Evolutionary conservation across 2,888 invertebrate species (phyloP).

Genomic region (Flexamia atlantica): DNA sequence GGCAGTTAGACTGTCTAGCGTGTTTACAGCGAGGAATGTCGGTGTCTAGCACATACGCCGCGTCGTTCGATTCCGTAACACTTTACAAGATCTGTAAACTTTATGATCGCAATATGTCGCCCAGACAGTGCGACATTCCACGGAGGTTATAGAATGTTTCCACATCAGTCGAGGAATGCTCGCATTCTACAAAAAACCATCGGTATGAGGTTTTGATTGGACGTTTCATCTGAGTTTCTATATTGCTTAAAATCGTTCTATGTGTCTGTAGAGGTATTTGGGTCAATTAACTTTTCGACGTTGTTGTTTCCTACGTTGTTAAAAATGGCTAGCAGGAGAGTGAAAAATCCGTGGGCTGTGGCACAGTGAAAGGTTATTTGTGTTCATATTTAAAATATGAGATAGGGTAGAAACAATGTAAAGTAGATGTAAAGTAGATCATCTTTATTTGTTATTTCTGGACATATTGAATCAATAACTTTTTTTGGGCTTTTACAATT

Average conservation of each 20-base stretch:
- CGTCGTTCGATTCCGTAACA: constrained; percentile 49
- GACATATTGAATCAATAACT: too few species aligned
- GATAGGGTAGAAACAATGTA: too few species aligned
- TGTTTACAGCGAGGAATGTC: constrained; percentile 14
- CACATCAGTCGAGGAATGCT: neutral
- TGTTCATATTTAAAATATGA: too few species aligned
- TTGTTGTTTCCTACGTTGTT: too few species aligned
- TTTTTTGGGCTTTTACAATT: too few species aligned
- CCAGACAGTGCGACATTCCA: neutral
- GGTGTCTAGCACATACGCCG: neutral
- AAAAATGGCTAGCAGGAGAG: too few species aligned
- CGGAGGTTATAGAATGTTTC: neutral
- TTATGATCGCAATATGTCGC: constrained; percentile 29
- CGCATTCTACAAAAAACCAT: neutral
- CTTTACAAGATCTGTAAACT: constrained; percentile 42
- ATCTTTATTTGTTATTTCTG: too few species aligned
- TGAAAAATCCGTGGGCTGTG: too few species aligned
- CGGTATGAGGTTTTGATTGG: neutral
- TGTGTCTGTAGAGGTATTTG: neutral
- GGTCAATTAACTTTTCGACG: neutral
- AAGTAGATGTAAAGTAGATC: too few species aligned
- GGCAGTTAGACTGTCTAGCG: neutral
- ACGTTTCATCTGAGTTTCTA: neutral
- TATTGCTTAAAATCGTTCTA: neutral
- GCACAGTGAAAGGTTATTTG: too few species aligned